These are phyloP conservation scores for Crotalus tigris DNA, from an alignment of 2,113 vertebrate genomes.

Conservation along the genomic window DNA sequence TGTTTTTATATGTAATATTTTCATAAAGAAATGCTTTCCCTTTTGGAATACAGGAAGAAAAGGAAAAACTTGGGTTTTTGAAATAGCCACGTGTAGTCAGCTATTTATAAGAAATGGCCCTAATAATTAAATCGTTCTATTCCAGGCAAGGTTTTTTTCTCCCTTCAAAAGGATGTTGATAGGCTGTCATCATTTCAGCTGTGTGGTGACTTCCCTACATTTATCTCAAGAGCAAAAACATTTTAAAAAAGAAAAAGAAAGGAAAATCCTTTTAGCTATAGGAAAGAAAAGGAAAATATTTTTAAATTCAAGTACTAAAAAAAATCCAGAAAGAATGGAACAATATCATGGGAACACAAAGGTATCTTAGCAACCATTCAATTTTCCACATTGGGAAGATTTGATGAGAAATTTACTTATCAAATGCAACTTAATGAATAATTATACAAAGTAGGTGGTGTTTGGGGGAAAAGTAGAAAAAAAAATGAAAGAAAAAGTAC, in stretches of 20 bases:
- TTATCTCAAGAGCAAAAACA: not conserved
- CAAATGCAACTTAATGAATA: not conserved
- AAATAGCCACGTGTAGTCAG: not conserved
- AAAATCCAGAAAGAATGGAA: not conserved
- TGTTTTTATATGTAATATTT: slow-evolving; percentile 1
- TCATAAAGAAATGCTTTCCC: not conserved
- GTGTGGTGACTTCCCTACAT: not conserved
- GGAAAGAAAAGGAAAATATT: not conserved
- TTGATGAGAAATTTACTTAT: not conserved
- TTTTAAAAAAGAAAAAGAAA: not conserved
- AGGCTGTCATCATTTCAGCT: not conserved
- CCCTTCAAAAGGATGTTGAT: not conserved
- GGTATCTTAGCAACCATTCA: not conserved
- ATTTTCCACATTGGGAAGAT: not conserved
- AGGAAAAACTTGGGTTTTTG: not conserved
- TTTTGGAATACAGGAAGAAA: not conserved
- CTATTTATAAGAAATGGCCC: not conserved
- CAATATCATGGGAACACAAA: not conserved
- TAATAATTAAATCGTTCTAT: not conserved
- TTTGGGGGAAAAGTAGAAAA: too few relatives aligned
- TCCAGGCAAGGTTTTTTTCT: not conserved
- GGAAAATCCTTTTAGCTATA: not conserved
- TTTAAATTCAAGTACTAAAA: not conserved
- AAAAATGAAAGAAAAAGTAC: not conserved
- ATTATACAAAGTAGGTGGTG: not conserved